phyloP scores from a whole-genome alignment of 2,888 invertebrate species.

The Caenorhabditis sp. region DNA sequence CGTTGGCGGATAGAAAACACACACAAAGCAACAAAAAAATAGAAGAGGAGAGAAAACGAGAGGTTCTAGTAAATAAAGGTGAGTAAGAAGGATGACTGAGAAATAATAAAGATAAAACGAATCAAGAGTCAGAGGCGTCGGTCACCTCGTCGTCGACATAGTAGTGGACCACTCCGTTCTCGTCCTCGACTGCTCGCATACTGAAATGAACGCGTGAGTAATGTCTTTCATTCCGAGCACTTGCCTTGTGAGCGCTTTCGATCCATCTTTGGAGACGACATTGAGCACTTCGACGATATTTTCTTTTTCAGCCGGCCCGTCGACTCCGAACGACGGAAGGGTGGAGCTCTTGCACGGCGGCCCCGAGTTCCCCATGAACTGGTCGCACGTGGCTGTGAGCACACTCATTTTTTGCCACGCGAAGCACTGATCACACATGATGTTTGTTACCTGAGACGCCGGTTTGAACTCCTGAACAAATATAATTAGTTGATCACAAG shows the following conservation, averaged over 20 bases:
- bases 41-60: constrained; percentile 1
- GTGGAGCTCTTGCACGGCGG: constrained; percentile 51
- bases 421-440: constrained; percentile 76
- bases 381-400: constrained; percentile 62
- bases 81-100: constrained; percentile 13
- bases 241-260: constrained; percentile 31
- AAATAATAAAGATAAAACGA: constrained; percentile 1
- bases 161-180: constrained; percentile 68
- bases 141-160: constrained; percentile 39
- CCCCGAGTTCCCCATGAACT: constrained; percentile 21
- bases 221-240: not conserved
- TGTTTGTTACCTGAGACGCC: constrained; percentile 76
- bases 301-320: constrained; percentile 1
- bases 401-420: constrained; percentile 71
- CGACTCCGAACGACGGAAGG: constrained; percentile 39
- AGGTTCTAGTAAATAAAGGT: constrained; percentile 17
- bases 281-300: constrained; percentile 37
- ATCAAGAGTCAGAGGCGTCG: constrained; percentile 7
- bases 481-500: no score
- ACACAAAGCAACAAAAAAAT: constrained; percentile 44
- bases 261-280: constrained; percentile 41
- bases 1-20: constrained; percentile 21
- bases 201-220: constrained; percentile 40
- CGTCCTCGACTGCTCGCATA: constrained; percentile 62
- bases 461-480: constrained; percentile 59